Percentiles rank a stretch among this genome's conserved stretches.
phyloP scores from a whole-genome alignment of 2,113 vertebrate species.

The Festucalex cinctus region DNA sequence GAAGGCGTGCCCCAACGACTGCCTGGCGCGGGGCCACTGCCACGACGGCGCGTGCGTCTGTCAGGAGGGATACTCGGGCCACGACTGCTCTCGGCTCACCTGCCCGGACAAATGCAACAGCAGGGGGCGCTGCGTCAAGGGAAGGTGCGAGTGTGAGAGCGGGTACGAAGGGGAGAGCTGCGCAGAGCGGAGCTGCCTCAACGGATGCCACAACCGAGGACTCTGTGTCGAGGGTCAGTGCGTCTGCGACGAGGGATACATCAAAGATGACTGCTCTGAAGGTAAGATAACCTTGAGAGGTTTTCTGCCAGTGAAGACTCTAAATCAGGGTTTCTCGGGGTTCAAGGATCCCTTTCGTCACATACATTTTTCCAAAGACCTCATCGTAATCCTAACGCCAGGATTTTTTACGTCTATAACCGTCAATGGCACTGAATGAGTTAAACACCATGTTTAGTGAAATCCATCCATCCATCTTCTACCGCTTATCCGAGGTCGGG shows the following conservation, averaged over 20 bases:
- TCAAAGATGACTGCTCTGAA: conserved; percentile 72
- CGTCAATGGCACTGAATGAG: too few species aligned
- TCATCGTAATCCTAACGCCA: too few species aligned
- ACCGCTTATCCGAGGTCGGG: too few species aligned
- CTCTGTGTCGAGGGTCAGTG: conserved; percentile 66
- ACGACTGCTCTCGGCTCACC: conserved; percentile 77
- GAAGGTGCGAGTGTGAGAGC: conserved; percentile 78
- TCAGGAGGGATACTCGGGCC: conserved; percentile 68
- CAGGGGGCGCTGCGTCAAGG: conserved; percentile 70
- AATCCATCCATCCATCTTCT: too few species aligned
- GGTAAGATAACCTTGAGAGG: conserved; percentile 40
- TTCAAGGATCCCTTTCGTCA: too few species aligned
- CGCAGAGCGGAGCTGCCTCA: conserved; percentile 70
- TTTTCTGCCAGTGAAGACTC: background rate
- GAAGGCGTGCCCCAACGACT: conserved; percentile 75
- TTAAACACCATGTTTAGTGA: too few species aligned
- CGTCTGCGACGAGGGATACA: conserved; percentile 70
- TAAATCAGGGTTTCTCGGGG: background rate
- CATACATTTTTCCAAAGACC: too few species aligned
- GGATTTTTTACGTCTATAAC: too few species aligned
- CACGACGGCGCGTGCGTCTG: conserved; percentile 70
- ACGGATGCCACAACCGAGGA: conserved; percentile 66
- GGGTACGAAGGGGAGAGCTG: conserved; percentile 81
- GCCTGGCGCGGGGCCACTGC: conserved; percentile 72
- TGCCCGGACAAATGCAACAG: conserved; percentile 77